Evolutionary conservation across 92 coral and sea anemone genomes (phyloP).

Genomic region (Parazoanthus darwini): DNA sequence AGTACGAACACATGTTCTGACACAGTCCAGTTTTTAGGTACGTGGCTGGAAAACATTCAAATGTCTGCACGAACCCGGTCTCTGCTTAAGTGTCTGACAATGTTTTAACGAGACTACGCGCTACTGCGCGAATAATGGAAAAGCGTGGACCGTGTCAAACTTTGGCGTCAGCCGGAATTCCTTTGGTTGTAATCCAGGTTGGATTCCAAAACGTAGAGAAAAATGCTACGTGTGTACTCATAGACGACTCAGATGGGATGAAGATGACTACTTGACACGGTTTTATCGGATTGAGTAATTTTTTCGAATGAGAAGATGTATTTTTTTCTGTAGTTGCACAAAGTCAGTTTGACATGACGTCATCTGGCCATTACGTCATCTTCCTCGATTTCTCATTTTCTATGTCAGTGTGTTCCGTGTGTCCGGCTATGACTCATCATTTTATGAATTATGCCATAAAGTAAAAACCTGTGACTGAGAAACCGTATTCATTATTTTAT

Average conservation of each 20-base stretch:
- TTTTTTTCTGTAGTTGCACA: not conserved
- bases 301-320: not conserved
- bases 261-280: not conserved
- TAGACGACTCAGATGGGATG: not conserved
- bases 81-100: not conserved
- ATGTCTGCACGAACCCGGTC: not conserved
- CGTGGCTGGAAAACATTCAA: slow-evolving; percentile 13
- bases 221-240: not conserved
- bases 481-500: not conserved
- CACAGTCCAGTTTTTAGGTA: not conserved
- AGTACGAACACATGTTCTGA: not conserved
- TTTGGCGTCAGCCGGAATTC: slow-evolving; percentile 22
- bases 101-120: not conserved
- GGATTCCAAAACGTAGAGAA: slow-evolving; percentile 24
- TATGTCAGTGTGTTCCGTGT: not conserved
- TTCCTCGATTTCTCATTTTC: not conserved
- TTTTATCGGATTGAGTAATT: not conserved
- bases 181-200: slow-evolving; percentile 15
- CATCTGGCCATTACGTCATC: not conserved
- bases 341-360: not conserved
- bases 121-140: not conserved
- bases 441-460: too few relatives aligned
- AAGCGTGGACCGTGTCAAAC: not conserved
- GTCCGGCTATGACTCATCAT: not conserved
- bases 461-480: not conserved